These are phyloP conservation scores for Zelostemma sp. DNA, from an alignment of 1,140 invertebrate species.

Conservation along the genomic window DNA sequence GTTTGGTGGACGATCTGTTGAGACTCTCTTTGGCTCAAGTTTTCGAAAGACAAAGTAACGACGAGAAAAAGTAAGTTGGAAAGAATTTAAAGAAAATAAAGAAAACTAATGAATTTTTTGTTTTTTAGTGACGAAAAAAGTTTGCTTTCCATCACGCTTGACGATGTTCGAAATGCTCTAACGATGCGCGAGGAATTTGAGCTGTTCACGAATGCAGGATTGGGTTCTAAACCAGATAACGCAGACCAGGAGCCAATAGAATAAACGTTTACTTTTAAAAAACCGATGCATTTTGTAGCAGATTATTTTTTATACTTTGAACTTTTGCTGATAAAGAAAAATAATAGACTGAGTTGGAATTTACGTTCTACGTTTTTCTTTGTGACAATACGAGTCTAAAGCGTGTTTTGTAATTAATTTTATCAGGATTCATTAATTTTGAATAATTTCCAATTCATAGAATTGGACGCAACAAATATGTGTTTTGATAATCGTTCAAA, in stretches of 20 bases:
- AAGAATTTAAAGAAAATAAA: conserved; percentile 3
- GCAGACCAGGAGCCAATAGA: conserved; percentile 4
- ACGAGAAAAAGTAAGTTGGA: conserved; percentile 38
- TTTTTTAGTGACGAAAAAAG: conserved; percentile 38
- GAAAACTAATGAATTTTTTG: conserved; percentile 1
- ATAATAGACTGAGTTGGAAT: neutral
- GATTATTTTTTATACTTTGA: conserved; percentile 9
- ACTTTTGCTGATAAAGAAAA: neutral
- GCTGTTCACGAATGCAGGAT: conserved; percentile 63
- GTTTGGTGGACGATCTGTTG: conserved; percentile 58
- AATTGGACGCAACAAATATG: too few relatives aligned
- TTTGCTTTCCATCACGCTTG: conserved; percentile 44
- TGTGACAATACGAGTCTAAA: too few relatives aligned
- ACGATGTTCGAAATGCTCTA: conserved; percentile 59
- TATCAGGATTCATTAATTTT: too few relatives aligned
- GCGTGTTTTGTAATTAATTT: too few relatives aligned
- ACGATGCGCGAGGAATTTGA: conserved; percentile 61
- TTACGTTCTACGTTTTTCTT: too few relatives aligned
- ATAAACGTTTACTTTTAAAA: conserved; percentile 2
- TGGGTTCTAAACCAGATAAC: conserved; percentile 44
- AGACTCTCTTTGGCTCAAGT: conserved; percentile 58
- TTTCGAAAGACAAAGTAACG: conserved; percentile 50
- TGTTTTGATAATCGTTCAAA: too few relatives aligned
- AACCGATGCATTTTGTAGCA: neutral
- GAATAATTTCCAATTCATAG: too few relatives aligned